Evolutionary conservation across 2,797 vertebrate species (phyloP), one percentile per base, ranked within the genome.

Genomic region (Alcedo atthis): DNA sequence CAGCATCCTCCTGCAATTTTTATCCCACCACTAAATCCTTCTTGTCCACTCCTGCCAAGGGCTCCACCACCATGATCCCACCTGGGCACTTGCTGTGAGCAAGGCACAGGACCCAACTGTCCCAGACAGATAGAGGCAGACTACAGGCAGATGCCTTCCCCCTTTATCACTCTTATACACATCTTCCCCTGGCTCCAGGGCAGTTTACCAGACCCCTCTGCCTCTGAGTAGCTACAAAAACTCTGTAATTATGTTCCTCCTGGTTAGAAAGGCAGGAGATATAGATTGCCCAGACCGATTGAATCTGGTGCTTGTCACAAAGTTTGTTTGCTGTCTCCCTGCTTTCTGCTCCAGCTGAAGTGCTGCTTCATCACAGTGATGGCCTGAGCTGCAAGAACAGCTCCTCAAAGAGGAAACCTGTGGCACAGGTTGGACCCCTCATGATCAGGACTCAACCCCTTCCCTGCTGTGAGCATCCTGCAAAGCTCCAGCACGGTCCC

Each of bases 141-240:
- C 73, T 59, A 16, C 26, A 81, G 71, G 75, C 87, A 70, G 82
- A 77, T 85, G 81, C 69, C 66, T 82, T 53, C 59, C 85, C 43
- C 3, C 35, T 90, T 89, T 83, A 88, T 87, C 85, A 32, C 67
- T 0, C 1, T 93, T 64, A 93, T 68, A 30, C 64, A 74, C 73
- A 37, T 77, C 66, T 92, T 85, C 80, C 35, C 26, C 48, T 0
- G 0, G 40, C 62, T 67, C 28, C 0, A 4, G 70, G 62, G 74
- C 66, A 58, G 19, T 62, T 95, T 75, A 89, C 74, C 91, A 92
- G 85, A 68, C 18, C 76, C 46, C 73, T 91, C n/a, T 55, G 77
- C 85, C 55, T 81, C 83, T 22, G 28, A 64, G 54, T 89, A 85
- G 83, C 57, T n/a, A 24, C 92, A 92, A 94, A 91, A 91, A 32